Percentiles rank a stretch among this genome's conserved stretches.
Evolutionary conservation across 1,140 invertebrate species (phyloP).

Genomic region (Trichogramma pretiosum): DNA sequence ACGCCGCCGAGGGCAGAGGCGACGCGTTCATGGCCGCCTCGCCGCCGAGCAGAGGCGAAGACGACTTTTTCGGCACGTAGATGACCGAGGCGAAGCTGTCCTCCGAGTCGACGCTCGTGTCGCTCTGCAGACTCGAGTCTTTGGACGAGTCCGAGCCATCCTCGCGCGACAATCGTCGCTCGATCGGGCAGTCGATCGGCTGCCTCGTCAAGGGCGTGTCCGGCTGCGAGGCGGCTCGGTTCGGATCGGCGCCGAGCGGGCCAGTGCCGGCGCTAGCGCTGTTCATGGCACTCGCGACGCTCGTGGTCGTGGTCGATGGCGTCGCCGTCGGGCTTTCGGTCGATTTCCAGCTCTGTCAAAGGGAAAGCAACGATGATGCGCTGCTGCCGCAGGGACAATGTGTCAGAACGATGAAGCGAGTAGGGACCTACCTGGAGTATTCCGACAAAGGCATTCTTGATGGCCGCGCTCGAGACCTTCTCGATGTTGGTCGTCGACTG

Average conservation of each 20-base stretch:
- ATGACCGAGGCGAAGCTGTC: constrained; percentile 88
- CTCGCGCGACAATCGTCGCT: constrained; percentile 62
- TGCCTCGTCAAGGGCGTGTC: constrained; percentile 19
- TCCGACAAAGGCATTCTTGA: constrained; percentile 60
- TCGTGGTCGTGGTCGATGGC: constrained; percentile 1
- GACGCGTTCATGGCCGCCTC: constrained; percentile 18
- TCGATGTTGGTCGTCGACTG: constrained; percentile 72
- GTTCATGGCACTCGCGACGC: too few relatives aligned
- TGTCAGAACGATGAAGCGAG: background rate
- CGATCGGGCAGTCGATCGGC: constrained; percentile 35
- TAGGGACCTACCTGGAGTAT: constrained; percentile 51
- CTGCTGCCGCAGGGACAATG: background rate
- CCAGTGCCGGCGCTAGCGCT: constrained; percentile 22
- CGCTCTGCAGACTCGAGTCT: constrained; percentile 83
- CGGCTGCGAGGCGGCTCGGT: background rate
- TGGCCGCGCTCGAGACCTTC: constrained; percentile 59
- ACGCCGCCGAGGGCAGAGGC: constrained; percentile 55
- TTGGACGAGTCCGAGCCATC: constrained; percentile 86
- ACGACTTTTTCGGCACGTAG: constrained; percentile 66
- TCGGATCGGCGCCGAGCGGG: background rate
- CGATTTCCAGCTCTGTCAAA: constrained; percentile 57
- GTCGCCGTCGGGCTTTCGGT: constrained; percentile 35
- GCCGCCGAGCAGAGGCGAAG: constrained; percentile 25
- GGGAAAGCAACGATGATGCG: background rate
- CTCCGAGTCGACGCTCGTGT: constrained; percentile 86